phyloP scores from a whole-genome alignment of 2,797 vertebrate species.

The Sebastes jordani region DNA sequence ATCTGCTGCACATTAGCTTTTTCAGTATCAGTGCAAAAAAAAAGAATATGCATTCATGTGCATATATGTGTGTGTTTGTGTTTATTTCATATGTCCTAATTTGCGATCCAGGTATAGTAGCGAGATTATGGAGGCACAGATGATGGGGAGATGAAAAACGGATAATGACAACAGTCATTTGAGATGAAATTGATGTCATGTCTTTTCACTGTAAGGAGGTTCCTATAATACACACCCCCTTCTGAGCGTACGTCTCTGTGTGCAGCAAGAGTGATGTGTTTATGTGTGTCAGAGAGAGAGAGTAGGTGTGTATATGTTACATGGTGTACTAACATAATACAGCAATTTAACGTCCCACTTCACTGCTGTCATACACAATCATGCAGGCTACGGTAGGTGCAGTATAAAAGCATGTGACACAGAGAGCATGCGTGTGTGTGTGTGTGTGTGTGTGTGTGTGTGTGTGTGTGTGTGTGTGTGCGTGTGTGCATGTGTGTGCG shows the following conservation, averaged over 20 bases:
- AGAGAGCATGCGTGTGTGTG: neutral
- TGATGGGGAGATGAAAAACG: constrained; percentile 58
- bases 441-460: neutral
- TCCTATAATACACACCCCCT: constrained; percentile 41
- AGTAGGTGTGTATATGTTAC: constrained; percentile 43
- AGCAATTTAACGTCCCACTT: constrained; percentile 67
- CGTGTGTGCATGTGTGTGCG: fast-evolving
- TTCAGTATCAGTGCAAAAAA: constrained; percentile 19
- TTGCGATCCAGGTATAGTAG: constrained; percentile 17
- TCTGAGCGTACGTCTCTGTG: neutral
- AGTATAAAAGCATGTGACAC: constrained; percentile 44
- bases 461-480: neutral
- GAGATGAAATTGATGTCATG: constrained; percentile 68
- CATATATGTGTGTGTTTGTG: neutral
- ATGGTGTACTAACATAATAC: constrained; percentile 47
- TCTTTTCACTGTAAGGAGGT: constrained; percentile 53
- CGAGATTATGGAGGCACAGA: constrained; percentile 26
- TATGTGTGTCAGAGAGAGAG: constrained; percentile 23
- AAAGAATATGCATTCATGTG: constrained; percentile 13
- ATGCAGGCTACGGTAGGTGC: constrained; percentile 28
- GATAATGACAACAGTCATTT: constrained; percentile 70
- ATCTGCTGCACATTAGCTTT: constrained; percentile 1
- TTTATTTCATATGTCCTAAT: constrained; percentile 40
- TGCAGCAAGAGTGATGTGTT: constrained; percentile 19
- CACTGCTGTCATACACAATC: constrained; percentile 65